Evolutionary conservation across 30 jellyfish, hydroid and myxozoan species (phyloP).

Genomic region (Morbakka virulenta): DNA sequence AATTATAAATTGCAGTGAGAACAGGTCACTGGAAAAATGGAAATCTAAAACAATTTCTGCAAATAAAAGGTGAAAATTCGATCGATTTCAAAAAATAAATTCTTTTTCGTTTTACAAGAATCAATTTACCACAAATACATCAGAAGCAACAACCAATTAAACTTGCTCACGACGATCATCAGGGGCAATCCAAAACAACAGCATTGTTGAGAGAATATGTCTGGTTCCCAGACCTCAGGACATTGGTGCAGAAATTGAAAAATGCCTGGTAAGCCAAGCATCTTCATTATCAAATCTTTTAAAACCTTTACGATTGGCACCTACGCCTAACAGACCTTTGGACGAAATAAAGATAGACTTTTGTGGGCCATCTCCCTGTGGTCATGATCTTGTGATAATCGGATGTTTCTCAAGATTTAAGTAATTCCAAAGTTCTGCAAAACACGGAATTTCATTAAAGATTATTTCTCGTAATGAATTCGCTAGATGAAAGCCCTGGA

Average conservation of each 20-base stretch:
- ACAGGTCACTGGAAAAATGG: constrained; percentile 32
- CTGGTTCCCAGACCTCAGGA: constrained; percentile 29
- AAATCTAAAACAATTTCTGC: constrained; percentile 4
- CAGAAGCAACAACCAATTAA: constrained; percentile 16
- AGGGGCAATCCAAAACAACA: constrained; percentile 11
- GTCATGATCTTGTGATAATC: constrained; percentile 11
- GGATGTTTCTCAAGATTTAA: constrained; percentile 11
- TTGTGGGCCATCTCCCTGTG: constrained; percentile 48
- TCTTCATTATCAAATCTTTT: constrained; percentile 3
- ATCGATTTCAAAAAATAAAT: constrained; percentile 18
- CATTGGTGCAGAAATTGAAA: constrained; percentile 3
- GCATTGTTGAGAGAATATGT: constrained; percentile 45
- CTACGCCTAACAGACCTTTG: constrained; percentile 23
- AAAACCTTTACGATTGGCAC: constrained; percentile 10
- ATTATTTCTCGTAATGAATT: constrained; percentile 31
- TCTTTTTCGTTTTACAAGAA: constrained; percentile 21
- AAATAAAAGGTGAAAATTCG: constrained; percentile 11
- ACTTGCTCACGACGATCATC: constrained; percentile 55
- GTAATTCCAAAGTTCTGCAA: constrained; percentile 29
- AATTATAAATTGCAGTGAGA: neutral
- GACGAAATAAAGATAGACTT: constrained; percentile 9
- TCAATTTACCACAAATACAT: constrained; percentile 32
- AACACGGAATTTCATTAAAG: neutral
- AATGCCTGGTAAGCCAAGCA: constrained; percentile 19
- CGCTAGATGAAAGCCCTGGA: constrained; percentile 8